Evolutionary conservation across 2,113 vertebrate genomes (phyloP).

Genomic region (Thermophis baileyi): DNA sequence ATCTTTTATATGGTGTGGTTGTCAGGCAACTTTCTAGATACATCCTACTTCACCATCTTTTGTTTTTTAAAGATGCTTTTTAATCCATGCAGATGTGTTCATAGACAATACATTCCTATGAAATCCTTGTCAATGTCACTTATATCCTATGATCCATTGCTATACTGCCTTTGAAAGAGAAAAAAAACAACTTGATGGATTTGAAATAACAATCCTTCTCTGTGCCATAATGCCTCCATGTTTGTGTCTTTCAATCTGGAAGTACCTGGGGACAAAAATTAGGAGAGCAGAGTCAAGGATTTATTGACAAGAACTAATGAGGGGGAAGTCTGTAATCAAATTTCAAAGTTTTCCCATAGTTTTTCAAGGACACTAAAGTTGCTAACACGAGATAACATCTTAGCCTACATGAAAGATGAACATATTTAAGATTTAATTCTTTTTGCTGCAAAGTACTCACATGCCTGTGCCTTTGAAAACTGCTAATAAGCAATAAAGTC

Average conservation of each 20-base stretch:
- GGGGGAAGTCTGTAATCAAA: background rate
- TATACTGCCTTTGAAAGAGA: background rate
- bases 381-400: background rate
- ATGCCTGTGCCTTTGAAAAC: background rate
- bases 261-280: background rate
- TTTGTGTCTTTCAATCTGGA: background rate
- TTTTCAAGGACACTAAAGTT: background rate
- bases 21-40: background rate
- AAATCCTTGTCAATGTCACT: background rate
- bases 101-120: background rate
- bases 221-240: background rate
- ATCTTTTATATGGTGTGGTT: background rate
- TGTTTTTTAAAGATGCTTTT: background rate
- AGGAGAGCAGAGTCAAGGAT: background rate
- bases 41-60: background rate
- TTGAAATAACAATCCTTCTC: background rate
- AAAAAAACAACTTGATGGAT: background rate
- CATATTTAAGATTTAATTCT: background rate
- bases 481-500: background rate
- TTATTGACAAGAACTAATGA: background rate
- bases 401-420: background rate
- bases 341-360: background rate
- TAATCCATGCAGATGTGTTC: background rate
- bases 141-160: background rate
- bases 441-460: background rate